Conservation (phyloP, 2,888 invertebrate species). For the Macaria liturata region DNA sequence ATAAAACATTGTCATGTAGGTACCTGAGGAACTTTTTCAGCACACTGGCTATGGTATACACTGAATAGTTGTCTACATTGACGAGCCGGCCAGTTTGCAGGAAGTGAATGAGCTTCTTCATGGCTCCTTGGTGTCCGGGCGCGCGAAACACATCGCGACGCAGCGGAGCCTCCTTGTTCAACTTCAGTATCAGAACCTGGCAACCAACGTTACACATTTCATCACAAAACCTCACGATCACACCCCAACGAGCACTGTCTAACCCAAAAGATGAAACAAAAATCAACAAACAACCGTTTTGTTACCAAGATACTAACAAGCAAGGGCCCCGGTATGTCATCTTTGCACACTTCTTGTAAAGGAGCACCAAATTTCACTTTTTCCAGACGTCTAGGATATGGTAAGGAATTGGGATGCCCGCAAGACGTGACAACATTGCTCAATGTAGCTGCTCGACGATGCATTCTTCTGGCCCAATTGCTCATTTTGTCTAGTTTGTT, state of each 20-base stretch:
- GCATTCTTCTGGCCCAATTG: slow-evolving; percentile 96
- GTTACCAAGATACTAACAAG: slow-evolving; percentile 85
- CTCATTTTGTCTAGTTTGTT: slow-evolving; percentile 85
- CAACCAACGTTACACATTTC: slow-evolving; percentile 19
- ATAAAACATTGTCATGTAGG: too few species aligned
- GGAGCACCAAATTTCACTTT: slow-evolving; percentile 98
- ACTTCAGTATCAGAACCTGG: slow-evolving; percentile 94
- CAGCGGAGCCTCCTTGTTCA: slow-evolving; percentile 97
- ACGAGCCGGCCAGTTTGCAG: slow-evolving; percentile 94
- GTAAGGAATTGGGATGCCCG: slow-evolving; percentile 91
- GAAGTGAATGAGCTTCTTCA: slow-evolving; percentile 96
- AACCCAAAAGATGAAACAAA: neutral
- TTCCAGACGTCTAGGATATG: slow-evolving; percentile 92
- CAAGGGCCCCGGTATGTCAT: slow-evolving; percentile 96
- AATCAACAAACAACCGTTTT: slow-evolving; percentile 1
- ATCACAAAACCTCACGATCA: slow-evolving; percentile 4
- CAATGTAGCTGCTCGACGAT: slow-evolving; percentile 94
- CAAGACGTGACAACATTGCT: slow-evolving; percentile 96
- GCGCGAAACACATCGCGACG: slow-evolving; percentile 97
- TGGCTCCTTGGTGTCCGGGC: slow-evolving; percentile 96
- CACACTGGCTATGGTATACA: slow-evolving; percentile 99
- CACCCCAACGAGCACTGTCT: too few species aligned
- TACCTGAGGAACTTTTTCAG: slow-evolving; percentile 96
- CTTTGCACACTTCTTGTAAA: slow-evolving; percentile 96
- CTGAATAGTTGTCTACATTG: slow-evolving; percentile 97